These are phyloP conservation scores for Sclerodermus sp. DNA, from an alignment of 2,888 invertebrate genomes.

Conservation along the genomic window DNA sequence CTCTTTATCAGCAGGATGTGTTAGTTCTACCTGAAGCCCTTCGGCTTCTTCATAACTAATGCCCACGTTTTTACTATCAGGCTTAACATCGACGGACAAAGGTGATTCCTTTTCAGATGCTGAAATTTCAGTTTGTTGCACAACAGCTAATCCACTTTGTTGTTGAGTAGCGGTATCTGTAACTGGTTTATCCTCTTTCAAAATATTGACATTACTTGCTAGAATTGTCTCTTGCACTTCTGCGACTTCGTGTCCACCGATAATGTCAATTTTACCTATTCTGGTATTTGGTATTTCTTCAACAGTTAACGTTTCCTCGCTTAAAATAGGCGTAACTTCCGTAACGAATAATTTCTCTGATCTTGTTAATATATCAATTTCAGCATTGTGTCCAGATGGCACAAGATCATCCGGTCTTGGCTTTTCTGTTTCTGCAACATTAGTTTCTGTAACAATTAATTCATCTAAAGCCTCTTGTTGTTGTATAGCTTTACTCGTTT, in stretches of 20 bases:
- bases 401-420: constrained; percentile 56
- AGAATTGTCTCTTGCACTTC: constrained; percentile 45
- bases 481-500: constrained; percentile 50
- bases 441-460: constrained; percentile 54
- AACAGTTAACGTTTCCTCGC: constrained; percentile 37
- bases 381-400: constrained; percentile 44
- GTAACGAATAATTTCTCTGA: constrained; percentile 43
- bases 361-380: constrained; percentile 39
- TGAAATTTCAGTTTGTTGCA: constrained; percentile 58
- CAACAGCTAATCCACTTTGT: constrained; percentile 57
- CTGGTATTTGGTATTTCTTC: constrained; percentile 35
- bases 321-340: constrained; percentile 41
- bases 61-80: constrained; percentile 62
- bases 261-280: constrained; percentile 35
- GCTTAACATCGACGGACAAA: constrained; percentile 55
- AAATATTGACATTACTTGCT: constrained; percentile 35
- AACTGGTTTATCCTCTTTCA: constrained; percentile 51
- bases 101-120: constrained; percentile 62
- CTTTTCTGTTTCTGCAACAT: constrained; percentile 58
- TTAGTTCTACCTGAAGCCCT: constrained; percentile 63
- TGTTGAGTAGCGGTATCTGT: constrained; percentile 41
- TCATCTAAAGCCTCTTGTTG: constrained; percentile 61
- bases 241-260: constrained; percentile 45
- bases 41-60: constrained; percentile 63
- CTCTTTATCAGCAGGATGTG: constrained; percentile 53